Evolutionary conservation across 1,140 invertebrate species (phyloP), one percentile per base, ranked within the genome.

Genomic region (Conopomorpha cramerella): DNA sequence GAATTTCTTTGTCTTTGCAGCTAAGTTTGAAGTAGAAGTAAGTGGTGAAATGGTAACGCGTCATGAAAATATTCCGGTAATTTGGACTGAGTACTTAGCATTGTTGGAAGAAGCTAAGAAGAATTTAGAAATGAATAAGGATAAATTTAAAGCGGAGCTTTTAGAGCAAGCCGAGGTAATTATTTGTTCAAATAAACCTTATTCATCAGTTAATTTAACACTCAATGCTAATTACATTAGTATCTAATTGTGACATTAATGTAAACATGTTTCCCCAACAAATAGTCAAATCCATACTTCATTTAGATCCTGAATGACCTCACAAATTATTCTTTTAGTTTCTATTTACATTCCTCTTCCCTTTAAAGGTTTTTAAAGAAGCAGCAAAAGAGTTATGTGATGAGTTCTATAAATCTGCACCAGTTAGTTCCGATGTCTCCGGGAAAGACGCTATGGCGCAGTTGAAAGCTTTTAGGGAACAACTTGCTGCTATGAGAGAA

Each of bases 91-190:
- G 14, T 92, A 90, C 77, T 67, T 89, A 30, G 57, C 80, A 39
- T 49, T 81, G 15, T 63, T 92, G 2, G 79, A 84, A 30, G 81
- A 87, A 40, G 81, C 84, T 3, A 85, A 88, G 41, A 78, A 82
- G 30, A 82, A 84, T 68, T 61, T 91, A 8, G 81, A 84, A 46
- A 76, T 82, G 49, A 82, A 85, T 37, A 89, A 90, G 77, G 87
- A 90, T 45, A 83, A 82, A 46, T 89, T 92, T 63, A 87, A 86
- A 66, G 77, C 79, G 19, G 78, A 82, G 45, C 67, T 91, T 3
- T 51, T 90, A 12, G 77, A 82, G 39, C 81, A 87, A 55, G 81
- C 86, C 2, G 82, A 86, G 43, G 68, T 76, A 60, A 45, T 13
- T 16, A 36, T 8, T 30, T 17, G 18, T n/a, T n/a, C n/a, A n/a